Conservation (phyloP, 2,113 vertebrate genomes). For the Zosterops pallidus region DNA sequence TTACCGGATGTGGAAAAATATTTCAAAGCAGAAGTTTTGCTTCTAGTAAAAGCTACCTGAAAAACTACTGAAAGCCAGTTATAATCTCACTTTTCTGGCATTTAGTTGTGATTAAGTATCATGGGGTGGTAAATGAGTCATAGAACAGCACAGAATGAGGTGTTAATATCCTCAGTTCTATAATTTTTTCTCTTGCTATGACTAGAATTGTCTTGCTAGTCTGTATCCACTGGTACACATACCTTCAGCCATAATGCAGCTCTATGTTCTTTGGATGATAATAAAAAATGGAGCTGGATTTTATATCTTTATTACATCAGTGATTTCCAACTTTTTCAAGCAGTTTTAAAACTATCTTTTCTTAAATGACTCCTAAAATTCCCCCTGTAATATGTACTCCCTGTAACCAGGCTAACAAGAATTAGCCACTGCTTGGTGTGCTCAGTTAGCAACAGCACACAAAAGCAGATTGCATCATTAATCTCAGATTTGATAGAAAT, state of each 20-base stretch:
- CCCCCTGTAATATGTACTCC: background rate
- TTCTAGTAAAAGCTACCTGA: background rate
- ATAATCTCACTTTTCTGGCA: background rate
- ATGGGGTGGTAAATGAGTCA: slow-evolving; percentile 33
- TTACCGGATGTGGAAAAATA: background rate
- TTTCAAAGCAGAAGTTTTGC: background rate
- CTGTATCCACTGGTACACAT: background rate
- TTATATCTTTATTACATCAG: background rate
- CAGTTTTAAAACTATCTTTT: background rate
- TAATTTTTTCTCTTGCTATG: background rate
- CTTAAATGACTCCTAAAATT: background rate
- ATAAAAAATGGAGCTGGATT: background rate
- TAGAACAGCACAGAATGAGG: background rate
- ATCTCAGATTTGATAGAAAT: slow-evolving; percentile 11
- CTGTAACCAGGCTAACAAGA: background rate
- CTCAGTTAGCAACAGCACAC: background rate
- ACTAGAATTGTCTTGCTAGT: background rate
- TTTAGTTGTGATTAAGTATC: slow-evolving; percentile 43
- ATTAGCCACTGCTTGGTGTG: background rate
- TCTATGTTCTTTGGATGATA: background rate
- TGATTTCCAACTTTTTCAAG: background rate
- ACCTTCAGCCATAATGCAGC: background rate
- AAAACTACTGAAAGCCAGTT: background rate
- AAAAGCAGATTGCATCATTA: background rate
- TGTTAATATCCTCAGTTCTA: background rate